A percentile compares a stretch with the other conserved stretches of the same genome.
phyloP scores from a whole-genome alignment of 2,113 vertebrate species.

The Indicator indicator region DNA sequence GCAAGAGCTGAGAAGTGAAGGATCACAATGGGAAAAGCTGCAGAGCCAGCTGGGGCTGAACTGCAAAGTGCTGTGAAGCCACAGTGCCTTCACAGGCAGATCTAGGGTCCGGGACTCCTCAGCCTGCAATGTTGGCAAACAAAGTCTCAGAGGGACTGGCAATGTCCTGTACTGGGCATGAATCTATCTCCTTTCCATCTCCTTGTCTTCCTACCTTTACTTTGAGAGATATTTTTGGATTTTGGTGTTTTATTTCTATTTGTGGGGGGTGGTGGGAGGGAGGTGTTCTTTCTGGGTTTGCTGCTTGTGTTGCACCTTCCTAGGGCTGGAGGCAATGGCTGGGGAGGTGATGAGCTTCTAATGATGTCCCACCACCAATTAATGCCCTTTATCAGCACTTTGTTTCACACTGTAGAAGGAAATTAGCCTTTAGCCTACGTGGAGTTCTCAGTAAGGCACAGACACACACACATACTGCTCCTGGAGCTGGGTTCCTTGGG shows the following conservation, averaged over 20 bases:
- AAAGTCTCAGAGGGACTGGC: background rate
- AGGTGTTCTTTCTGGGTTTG: background rate
- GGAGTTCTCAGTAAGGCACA: background rate
- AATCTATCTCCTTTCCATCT: background rate
- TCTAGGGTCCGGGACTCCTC: slow-evolving; percentile 14
- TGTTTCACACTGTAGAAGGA: background rate
- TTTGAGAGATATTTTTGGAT: background rate
- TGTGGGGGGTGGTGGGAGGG: accelerated
- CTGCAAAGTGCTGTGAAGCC: background rate
- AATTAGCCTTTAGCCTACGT: background rate
- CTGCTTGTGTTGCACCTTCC: background rate
- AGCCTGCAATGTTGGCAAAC: slow-evolving; percentile 22
- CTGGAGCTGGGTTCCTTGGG: background rate
- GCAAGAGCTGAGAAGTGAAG: background rate
- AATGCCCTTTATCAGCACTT: background rate
- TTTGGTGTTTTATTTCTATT: background rate
- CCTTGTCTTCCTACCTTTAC: background rate
- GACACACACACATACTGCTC: background rate
- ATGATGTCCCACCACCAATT: no score
- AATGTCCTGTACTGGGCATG: background rate
- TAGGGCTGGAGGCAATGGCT: background rate
- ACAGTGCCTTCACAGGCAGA: background rate
- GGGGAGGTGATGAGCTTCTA: background rate
- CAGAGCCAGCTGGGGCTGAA: slow-evolving; percentile 10
- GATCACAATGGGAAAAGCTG: background rate